These are phyloP conservation scores for Drosophila diplacantha DNA, from an alignment of 2,888 invertebrate genomes.

Conservation along the genomic window DNA sequence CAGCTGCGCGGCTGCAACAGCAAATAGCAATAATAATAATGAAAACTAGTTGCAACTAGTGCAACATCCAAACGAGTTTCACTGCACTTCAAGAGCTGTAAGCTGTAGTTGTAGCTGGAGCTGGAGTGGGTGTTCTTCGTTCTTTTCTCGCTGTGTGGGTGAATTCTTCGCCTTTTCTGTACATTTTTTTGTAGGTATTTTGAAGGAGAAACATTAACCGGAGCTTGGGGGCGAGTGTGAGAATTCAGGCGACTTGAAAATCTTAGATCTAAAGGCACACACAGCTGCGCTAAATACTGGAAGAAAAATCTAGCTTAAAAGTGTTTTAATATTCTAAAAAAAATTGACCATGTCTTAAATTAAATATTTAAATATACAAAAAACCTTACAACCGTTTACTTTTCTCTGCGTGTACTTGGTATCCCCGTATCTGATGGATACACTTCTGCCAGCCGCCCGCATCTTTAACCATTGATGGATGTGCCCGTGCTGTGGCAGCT, in stretches of 20 bases:
- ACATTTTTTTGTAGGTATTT: conserved; percentile 2
- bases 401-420: conserved; percentile 6
- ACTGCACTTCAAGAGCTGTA: conserved; percentile 17
- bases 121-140: conserved; percentile 34
- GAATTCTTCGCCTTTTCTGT: conserved; percentile 13
- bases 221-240: conserved; percentile 21
- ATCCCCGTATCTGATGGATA: conserved; percentile 23
- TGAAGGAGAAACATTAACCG: conserved; percentile 20
- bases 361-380: neutral
- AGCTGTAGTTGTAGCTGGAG: neutral
- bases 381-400: too few relatives aligned
- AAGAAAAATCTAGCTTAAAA: neutral
- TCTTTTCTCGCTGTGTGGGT: conserved; percentile 19
- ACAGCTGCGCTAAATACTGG: conserved; percentile 2
- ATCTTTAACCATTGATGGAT: conserved; percentile 24
- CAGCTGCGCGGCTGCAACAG: conserved; percentile 49
- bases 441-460: conserved; percentile 24
- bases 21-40: conserved; percentile 59
- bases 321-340: too few relatives aligned
- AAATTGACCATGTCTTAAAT: neutral
- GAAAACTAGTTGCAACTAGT: conserved; percentile 71
- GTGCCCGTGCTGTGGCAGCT: conserved; percentile 20
- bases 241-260: conserved; percentile 21
- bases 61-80: conserved; percentile 47
- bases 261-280: conserved; percentile 12